Base-by-base conservation (phyloP, 2,113 vertebrate genomes). In the Anolis sagrei region DNA sequence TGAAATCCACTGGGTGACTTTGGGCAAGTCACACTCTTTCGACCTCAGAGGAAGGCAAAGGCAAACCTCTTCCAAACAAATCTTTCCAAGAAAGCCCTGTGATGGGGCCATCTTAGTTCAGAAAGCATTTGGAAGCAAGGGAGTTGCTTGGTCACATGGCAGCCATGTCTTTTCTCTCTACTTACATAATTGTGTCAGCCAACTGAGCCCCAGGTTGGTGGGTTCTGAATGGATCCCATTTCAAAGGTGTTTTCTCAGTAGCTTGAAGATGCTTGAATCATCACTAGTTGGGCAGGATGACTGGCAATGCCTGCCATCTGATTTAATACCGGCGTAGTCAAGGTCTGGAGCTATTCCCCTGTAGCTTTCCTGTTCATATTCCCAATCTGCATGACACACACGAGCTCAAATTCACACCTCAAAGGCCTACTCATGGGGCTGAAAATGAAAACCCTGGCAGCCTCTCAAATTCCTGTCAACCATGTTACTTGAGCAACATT, bases 371-470 rank as follows among this genome's bases (percentile, higher is more conserved):
- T 81, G 16, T 58, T 72, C 49, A 36, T 82, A 48, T 23, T 72
- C 49, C 34, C 39, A 70, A 14, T 69, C 44, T 7, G 32, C 13
- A 16, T 82, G 81, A 29, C 32, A 27, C 48, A 27, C 61, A 5
- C 5, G 39, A 44, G 32, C 6, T 83, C 23, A 74, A 36, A 83
- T 75, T 83, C 70, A 83, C 34, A 39, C 70, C 81, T 62, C 29
- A 82, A 83, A 48, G 25, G 34, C 81, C n/a, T 44, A 44, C 4
- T 21, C 54, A 39, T 62, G 34, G 69, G 34, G 61, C 27, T 36
- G 81, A 44, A 62, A 83, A 72, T 39, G 49, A 61, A 79, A 74
- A 83, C 61, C 27, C 70, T 29, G 70, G 51, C 81, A 74, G 69
- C 51, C 25, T 62, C 51, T 34, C 54, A 58, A 39, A 39, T 61